Base-by-base conservation (phyloP, 2,797 vertebrate genomes). In the Kryptopterus vitreolus region DNA sequence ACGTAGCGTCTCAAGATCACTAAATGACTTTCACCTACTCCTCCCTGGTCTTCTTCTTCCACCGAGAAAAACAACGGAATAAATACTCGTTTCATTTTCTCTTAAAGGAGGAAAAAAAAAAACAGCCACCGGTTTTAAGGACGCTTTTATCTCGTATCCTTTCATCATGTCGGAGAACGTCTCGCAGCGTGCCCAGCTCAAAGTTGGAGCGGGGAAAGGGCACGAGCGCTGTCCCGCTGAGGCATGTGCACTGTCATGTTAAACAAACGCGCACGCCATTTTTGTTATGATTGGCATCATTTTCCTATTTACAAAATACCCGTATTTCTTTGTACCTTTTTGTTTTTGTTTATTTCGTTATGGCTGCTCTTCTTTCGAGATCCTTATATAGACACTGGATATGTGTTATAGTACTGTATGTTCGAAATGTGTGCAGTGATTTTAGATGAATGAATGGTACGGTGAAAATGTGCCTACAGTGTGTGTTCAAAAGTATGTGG, bases 101-200 rank as follows among this genome's bases (percentile, higher is more conserved):
- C 73, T 84, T 79, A 13, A 57, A n/a, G 16, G 63, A 24, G 33
- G 65, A 43, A 71, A 74, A 70, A 73, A 73, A 48, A 31, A 38
- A 33, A 24, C 62, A 76, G 68, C 78, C 78, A 77, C 58, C 55
- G 73, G 79, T 83, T 68, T n/a, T 78, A 77, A 65, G 69, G 81
- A 63, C 50, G 48, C 76, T 82, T 82, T 82, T 82, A 82, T 82
- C 81, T 82, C 59, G 53, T 18, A 75, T 75, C 70, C 77, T 82
- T 82, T 82, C 81, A 82, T 82, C 81, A 75, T 75, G 70, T 82
- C 69, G 59, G 63, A 76, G 79, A 81, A 80, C 80, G 79, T 86
- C 75, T 68, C 50, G 50, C 62, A 57, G 57, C 38, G 33, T 69
- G 61, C 46, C 43, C 53, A 82, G 76, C 69, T 55, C 31, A 24